Evolutionary conservation across 2,888 invertebrate species (phyloP), one percentile per base, ranked within the genome.

Genomic region (Acronicta aceris): DNA sequence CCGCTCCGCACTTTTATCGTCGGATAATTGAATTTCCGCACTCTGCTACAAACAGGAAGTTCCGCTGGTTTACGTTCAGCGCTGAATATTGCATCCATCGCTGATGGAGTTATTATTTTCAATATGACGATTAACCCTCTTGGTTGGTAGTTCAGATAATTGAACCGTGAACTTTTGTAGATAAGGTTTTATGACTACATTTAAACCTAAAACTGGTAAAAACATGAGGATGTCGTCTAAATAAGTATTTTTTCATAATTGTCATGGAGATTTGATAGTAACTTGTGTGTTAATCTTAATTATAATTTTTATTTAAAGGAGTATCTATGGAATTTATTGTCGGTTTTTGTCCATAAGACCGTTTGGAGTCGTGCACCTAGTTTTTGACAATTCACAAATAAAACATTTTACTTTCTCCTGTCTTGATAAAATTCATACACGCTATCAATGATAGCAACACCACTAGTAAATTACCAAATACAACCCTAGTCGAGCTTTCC

Each of bases 21-120:
- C 78, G 81, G 82, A 86, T 93, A 93, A 94, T 94, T 93, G 92
- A 92, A 93, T 93, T 91, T 93, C 93, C 93, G 89, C 86, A 81
- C 86, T 83, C 86, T 82, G 87, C 88, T 88, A 87, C 91, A 91
- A 91, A 91, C 93, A 90, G 92, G 92, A 93, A 92, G 89, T 86
- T 85, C 84, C 80, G 83, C 77, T 84, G 85, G 88, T 85, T 82
- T 81, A 81, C 85, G 81, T 77, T 85, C 80, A 65, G 70, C 82
- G 79, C 81, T 86, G 89, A 89, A 89, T 89, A 88, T 88, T 87
- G 89, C 89, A 89, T 84, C 84, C 81, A 82, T 71, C 77, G 74
- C 76, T 85, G 86, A 88, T 87, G 78, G 81, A 87, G 85, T 90
- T 90, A 89, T 90, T 90, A 89, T 90, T 88, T 86, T 85, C 86